phyloP scores from a whole-genome alignment of 37 sponge, comb jelly and placozoan genomes.

The Mnemiopsis leidyi region DNA sequence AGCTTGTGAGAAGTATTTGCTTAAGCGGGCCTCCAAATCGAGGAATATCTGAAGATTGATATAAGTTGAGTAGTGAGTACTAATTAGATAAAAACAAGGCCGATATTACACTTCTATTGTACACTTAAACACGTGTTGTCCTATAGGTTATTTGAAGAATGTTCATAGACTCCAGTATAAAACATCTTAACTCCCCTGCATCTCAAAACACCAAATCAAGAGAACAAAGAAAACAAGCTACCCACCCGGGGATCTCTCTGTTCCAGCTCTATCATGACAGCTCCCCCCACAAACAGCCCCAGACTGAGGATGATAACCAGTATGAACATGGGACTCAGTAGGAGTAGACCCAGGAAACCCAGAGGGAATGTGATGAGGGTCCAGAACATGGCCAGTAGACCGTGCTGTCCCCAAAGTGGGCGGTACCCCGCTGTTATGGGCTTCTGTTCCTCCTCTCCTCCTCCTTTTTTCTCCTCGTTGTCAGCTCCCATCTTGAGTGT shows the following conservation, averaged over 20 bases:
- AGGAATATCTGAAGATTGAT: neutral
- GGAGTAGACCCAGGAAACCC: neutral
- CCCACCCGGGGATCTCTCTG: neutral
- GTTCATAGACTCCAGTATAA: too few species aligned
- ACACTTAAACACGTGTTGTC: too few species aligned
- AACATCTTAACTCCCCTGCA: too few species aligned
- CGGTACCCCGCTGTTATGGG: neutral
- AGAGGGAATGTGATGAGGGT: neutral
- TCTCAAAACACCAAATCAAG: too few species aligned
- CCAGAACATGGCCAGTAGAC: neutral
- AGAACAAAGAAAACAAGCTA: too few species aligned
- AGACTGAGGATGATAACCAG: neutral
- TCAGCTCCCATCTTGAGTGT: neutral
- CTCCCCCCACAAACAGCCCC: neutral
- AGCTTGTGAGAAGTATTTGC: neutral
- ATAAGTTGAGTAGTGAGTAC: too few species aligned
- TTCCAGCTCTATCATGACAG: conserved; percentile 9
- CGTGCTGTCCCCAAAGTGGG: neutral
- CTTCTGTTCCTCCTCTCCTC: neutral
- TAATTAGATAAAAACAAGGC: too few species aligned
- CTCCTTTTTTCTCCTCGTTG: neutral
- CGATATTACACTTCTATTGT: too few species aligned
- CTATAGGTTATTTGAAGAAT: too few species aligned
- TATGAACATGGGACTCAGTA: conserved; percentile 16
- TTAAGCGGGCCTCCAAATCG: neutral